phyloP scores from a whole-genome alignment of 2,888 invertebrate species.

The Drosophila mayaguana region DNA sequence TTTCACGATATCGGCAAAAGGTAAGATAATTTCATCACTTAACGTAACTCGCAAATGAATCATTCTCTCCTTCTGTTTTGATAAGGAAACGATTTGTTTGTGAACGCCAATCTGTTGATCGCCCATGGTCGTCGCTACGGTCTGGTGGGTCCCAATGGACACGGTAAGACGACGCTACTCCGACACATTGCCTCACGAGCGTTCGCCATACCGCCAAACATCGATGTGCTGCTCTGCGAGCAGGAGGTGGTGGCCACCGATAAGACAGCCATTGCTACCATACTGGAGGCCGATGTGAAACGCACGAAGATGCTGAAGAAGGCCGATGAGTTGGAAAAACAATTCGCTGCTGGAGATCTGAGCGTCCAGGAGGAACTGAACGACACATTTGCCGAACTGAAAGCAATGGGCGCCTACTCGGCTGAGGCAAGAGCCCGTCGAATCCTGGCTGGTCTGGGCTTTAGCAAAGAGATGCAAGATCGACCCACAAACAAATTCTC shows the following conservation, averaged over 20 bases:
- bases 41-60: neutral
- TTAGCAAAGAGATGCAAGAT: constrained; percentile 95
- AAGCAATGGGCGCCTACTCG: constrained; percentile 98
- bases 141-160: constrained; percentile 98
- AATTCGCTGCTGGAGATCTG: constrained; percentile 90
- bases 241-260: constrained; percentile 99
- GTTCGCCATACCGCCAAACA: constrained; percentile 97
- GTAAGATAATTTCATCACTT: constrained; percentile 53
- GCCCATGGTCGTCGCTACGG: constrained; percentile 98
- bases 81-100: constrained; percentile 95
- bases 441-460: constrained; percentile 98
- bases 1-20: constrained; percentile 98
- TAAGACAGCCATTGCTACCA: constrained; percentile 95
- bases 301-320: constrained; percentile 93
- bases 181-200: constrained; percentile 96
- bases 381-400: constrained; percentile 96
- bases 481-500: constrained; percentile 95
- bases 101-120: constrained; percentile 97
- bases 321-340: constrained; percentile 92
- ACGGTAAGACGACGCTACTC: constrained; percentile 98
- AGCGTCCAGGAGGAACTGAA: constrained; percentile 92
- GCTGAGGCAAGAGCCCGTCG: constrained; percentile 98
- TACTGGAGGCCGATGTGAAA: constrained; percentile 96
- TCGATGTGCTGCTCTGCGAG: constrained; percentile 98
- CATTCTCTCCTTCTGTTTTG: neutral